Percentiles rank a stretch among this genome's conserved stretches.
These are phyloP conservation scores for Chaunax sp. DNA, from an alignment of 2,797 vertebrate genomes.

Conservation along the genomic window DNA sequence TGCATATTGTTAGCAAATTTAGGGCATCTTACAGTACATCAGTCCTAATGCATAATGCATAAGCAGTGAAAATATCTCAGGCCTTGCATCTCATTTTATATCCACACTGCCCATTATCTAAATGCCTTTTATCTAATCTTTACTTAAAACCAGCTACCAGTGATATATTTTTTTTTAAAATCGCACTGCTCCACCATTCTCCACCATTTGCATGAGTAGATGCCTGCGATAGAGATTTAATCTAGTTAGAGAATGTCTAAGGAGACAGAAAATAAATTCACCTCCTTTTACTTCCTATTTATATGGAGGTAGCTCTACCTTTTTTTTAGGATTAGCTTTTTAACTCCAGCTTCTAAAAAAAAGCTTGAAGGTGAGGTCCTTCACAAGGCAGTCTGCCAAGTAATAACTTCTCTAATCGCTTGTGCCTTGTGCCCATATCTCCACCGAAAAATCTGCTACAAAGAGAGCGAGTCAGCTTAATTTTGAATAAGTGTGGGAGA, in stretches of 20 bases:
- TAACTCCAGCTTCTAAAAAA: slow-evolving; percentile 34
- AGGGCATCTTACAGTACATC: background rate
- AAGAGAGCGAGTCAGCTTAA: slow-evolving; percentile 29
- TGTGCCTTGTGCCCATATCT: slow-evolving; percentile 53
- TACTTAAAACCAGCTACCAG: background rate
- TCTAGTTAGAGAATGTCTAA: slow-evolving; percentile 43
- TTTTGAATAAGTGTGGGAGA: slow-evolving; percentile 32
- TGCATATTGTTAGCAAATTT: slow-evolving; percentile 11
- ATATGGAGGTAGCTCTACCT: slow-evolving; percentile 3
- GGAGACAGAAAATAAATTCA: slow-evolving; percentile 20
- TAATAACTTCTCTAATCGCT: slow-evolving; percentile 61
- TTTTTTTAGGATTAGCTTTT: slow-evolving; percentile 44
- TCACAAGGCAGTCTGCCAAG: slow-evolving; percentile 52
- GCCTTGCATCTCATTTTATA: background rate
- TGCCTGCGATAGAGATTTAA: slow-evolving; percentile 42
- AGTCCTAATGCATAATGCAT: slow-evolving; percentile 5
- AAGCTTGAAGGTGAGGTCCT: slow-evolving; percentile 48
- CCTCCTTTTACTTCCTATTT: slow-evolving; percentile 24
- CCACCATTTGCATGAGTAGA: background rate
- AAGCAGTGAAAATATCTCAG: background rate
- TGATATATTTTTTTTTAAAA: background rate
- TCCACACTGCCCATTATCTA: background rate
- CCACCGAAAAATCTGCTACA: slow-evolving; percentile 16
- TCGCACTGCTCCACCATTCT: too few species aligned
- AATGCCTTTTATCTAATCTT: slow-evolving; percentile 1